Base-by-base conservation (phyloP, 53 echinoderm and acorn worm genomes). In the Paracentrotus lividus region DNA sequence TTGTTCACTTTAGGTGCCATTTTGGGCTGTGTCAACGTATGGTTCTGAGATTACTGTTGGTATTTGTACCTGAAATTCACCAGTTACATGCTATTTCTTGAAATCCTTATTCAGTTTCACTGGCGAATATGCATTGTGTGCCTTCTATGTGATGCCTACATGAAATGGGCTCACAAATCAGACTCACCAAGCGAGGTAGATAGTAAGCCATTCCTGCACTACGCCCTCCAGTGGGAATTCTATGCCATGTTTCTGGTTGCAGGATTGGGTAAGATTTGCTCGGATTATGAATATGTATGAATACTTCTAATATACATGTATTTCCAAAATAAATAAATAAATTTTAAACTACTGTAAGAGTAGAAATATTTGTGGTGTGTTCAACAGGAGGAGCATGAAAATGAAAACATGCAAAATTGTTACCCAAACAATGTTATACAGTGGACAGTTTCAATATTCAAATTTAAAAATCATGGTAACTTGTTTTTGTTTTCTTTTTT, bases 101-200 rank as follows among this genome's bases (percentile, higher is more conserved):
- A 67, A 13, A 23, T 42, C 43, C 10, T 77, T 20, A 16, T 18
- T 44, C 81, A 99, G 99, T 95, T 99, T 40, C 99, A 99, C 55
- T 99, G 96, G 97, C 96, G 96, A 64, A 77, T 99, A 23, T 93
- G 93, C 67, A 90, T 96, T 51, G 42, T 99, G 15, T 96, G 97
- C 78, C 87, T 99, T 9, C 93, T 99, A 24, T 99, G 99, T 92
- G 97, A 96, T 93, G 97, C 99, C 60, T 97, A 99, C 86, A 96
- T 95, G 69, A 99, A 99, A 43, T 99, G 99, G 99, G 97, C 99
- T 29, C 96, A 95, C 67, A 90, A 85, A 13, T 77, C 55, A 23
- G 85, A 75, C n/a, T 29, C 44, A 32, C 72, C 4, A 5, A n/a
- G 43, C 24, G 49, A 88, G 40, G 57, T 8, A 20, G 86, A 93